Base-by-base conservation (phyloP, 2,113 vertebrate species). In the Rhineura floridana region DNA sequence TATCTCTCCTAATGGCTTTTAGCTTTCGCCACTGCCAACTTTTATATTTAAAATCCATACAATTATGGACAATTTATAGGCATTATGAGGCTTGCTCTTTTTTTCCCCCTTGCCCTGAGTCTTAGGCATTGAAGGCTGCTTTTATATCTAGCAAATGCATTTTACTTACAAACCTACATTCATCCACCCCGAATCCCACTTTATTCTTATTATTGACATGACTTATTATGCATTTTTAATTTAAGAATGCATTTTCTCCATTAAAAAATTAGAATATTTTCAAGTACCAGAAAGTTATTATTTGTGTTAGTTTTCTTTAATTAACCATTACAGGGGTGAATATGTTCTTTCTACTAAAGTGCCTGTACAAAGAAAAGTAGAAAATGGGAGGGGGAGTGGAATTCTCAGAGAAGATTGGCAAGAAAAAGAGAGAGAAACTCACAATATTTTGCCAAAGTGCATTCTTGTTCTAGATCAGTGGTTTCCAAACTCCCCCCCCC, bases 1-100 rank as follows among this genome's bases (percentile, higher is more conserved):
- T 96, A 95, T 96, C 95, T 96, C 92, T 97, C 96, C 95, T 99
- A 99, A 99, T 98, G 98, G 98, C 98, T 98, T 97, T 98, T 98
- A 98, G 97, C 98, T 98, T 98, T 98, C 98, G 96, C 96, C 97
- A 97, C 95, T 96, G 96, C 95, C 96, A 96, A 97, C 96, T 97
- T 97, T 96, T 94, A 95, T 98, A 97, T 97, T 97, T 97, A 97
- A 98, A 98, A 98, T 97, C 96, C 97, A 96, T 97, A 98, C 97
- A 98, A 98, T 99, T 98, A 98, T 96, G 97, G 98, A 97, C 96
- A 97, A 97, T 97, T 98, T 98, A 97, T 98, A 97, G 97, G 97
- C 97, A 97, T 97, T 98, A 98, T 97, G 95, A 97, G 94, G 95
- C 96, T 98, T 97, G 98, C 97, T 97, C 98, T 97, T 92, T 80